Conservation (phyloP, 2,888 invertebrate species). For the Papilio elwesi region DNA sequence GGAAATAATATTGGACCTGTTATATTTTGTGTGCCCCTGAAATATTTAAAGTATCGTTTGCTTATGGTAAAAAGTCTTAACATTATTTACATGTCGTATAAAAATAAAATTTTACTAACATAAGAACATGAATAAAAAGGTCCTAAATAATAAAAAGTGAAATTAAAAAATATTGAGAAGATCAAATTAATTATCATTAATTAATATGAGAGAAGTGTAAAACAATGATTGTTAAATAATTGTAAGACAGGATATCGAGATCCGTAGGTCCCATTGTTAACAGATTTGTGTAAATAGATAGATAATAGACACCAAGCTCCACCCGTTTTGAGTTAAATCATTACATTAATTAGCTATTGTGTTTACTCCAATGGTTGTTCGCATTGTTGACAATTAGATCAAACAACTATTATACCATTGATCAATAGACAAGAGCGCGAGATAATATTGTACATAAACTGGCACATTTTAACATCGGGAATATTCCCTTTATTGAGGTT, state of each 20-base stretch:
- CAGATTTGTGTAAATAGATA: constrained; percentile 64
- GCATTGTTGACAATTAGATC: constrained; percentile 73
- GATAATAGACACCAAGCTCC: constrained; percentile 71
- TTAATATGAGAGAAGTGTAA: neutral
- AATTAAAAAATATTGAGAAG: neutral
- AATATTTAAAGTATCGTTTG: neutral
- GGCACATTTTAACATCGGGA: constrained; percentile 35
- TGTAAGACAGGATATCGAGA: constrained; percentile 19
- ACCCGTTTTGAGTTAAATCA: constrained; percentile 76
- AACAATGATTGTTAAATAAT: neutral
- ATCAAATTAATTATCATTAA: too few species aligned
- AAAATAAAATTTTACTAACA: too few species aligned
- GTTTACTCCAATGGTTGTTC: constrained; percentile 75
- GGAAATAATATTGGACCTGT: neutral
- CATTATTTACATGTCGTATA: too few species aligned
- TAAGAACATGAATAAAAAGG: neutral
- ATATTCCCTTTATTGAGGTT: constrained; percentile 44
- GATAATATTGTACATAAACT: constrained; percentile 36
- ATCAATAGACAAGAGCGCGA: constrained; percentile 58
- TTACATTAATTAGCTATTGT: constrained; percentile 77
- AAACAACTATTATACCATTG: constrained; percentile 71
- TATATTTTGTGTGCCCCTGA: neutral
- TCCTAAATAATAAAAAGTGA: neutral
- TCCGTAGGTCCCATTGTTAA: constrained; percentile 24
- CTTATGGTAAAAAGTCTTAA: neutral